Conservation (phyloP, 2,888 invertebrate genomes). For the Noctua fimbriata region DNA sequence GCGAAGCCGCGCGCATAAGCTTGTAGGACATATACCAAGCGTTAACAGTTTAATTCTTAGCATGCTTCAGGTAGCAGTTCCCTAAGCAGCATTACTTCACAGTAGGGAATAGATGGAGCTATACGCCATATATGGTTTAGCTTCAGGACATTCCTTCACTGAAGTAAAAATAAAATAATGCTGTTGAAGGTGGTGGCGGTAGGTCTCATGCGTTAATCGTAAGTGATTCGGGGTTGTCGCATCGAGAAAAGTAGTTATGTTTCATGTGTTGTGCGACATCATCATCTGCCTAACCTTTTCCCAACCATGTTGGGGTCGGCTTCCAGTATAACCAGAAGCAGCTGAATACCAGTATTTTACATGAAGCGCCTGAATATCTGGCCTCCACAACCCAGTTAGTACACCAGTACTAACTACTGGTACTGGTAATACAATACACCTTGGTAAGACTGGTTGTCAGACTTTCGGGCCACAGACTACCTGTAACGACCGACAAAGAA, state of each 20-base stretch:
- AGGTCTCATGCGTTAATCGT: no score
- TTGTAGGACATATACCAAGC: not conserved
- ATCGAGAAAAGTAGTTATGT: not conserved
- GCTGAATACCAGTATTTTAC: no score
- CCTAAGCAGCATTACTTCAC: not conserved
- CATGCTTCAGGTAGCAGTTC: not conserved
- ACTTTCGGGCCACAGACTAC: not conserved
- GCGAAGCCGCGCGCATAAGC: no score
- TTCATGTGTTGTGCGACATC: not conserved
- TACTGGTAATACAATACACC: not conserved
- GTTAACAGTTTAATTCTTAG: not conserved
- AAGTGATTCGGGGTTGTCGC: not conserved
- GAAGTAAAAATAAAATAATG: not conserved
- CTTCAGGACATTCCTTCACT: not conserved
- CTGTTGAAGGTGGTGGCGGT: not conserved
- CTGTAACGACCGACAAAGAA: not conserved
- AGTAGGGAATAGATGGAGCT: not conserved
- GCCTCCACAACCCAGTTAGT: not conserved
- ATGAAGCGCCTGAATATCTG: not conserved
- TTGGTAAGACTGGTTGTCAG: not conserved
- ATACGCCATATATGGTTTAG: not conserved
- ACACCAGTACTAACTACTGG: no score
- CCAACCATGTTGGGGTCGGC: no score
- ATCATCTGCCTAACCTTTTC: not conserved
- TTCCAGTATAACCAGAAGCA: no score